A percentile compares a stretch with the other conserved stretches of the same genome.
These are phyloP conservation scores for Sacculina carcini DNA, from an alignment of 2,888 invertebrate species.

Conservation along the genomic window DNA sequence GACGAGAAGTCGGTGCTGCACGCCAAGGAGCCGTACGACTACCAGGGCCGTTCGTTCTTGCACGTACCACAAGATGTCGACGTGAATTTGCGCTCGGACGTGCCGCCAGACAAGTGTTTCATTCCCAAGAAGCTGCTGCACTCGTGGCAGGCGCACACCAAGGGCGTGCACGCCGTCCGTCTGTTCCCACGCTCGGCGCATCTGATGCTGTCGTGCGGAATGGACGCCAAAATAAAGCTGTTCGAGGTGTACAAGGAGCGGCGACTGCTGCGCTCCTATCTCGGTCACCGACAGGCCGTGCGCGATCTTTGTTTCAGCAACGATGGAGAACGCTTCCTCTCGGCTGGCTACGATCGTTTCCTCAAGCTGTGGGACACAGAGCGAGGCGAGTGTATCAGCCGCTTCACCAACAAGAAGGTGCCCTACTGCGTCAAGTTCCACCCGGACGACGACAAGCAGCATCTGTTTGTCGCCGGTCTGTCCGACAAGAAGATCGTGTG, in stretches of 20 bases:
- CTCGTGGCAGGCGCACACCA: constrained; percentile 90
- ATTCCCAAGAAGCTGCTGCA: constrained; percentile 84
- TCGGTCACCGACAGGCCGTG: constrained; percentile 89
- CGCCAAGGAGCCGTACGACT: constrained; percentile 74
- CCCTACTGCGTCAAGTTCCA: constrained; percentile 96
- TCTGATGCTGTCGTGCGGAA: constrained; percentile 73
- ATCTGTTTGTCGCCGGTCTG: constrained; percentile 91
- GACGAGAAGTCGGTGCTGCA: constrained; percentile 89
- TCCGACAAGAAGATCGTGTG: constrained; percentile 99
- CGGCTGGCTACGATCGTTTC: constrained; percentile 83
- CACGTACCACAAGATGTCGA: constrained; percentile 78
- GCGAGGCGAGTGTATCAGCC: constrained; percentile 54
- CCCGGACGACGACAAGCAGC: constrained; percentile 87
- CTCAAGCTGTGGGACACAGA: constrained; percentile 99
- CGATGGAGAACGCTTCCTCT: constrained; percentile 67
- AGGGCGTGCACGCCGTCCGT: constrained; percentile 75
- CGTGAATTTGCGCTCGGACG: constrained; percentile 55
- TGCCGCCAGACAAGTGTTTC: constrained; percentile 82
- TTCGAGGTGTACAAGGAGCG: constrained; percentile 96
- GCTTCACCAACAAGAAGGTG: constrained; percentile 86
- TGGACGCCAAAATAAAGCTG: constrained; percentile 89
- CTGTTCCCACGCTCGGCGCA: constrained; percentile 91
- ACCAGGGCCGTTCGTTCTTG: constrained; percentile 85
- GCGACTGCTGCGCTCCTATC: constrained; percentile 74
- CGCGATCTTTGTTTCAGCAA: constrained; percentile 89